Percentiles rank a stretch among this genome's conserved stretches.
phyloP scores from a whole-genome alignment of 2,888 invertebrate species.

The Macrosoma leucophasiata region DNA sequence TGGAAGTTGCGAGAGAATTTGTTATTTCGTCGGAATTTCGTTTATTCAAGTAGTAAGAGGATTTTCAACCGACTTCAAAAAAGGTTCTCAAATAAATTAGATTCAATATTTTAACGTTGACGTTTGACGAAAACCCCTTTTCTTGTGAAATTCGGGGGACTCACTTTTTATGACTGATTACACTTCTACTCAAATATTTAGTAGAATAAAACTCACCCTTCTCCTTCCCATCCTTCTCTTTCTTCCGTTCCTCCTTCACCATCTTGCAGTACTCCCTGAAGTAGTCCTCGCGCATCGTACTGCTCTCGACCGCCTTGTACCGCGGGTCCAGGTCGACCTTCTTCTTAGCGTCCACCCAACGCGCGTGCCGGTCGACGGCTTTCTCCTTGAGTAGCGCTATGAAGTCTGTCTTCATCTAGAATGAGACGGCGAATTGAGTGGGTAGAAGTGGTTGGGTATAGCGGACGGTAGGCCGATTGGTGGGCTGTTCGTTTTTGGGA shows the following conservation, averaged over 20 bases:
- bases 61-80: too few relatives aligned
- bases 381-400: conserved; percentile 91
- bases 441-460: conserved; percentile 11
- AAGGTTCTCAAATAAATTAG: too few relatives aligned
- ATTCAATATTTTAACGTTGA: too few relatives aligned
- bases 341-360: conserved; percentile 97
- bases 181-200: too few relatives aligned
- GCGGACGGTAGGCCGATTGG: too few relatives aligned
- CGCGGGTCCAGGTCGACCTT: conserved; percentile 91
- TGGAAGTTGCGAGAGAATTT: conserved; percentile 23
- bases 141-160: too few relatives aligned
- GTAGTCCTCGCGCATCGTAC: conserved; percentile 92
- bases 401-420: conserved; percentile 92
- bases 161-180: too few relatives aligned
- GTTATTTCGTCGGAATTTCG: too few relatives aligned
- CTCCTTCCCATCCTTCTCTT: conserved; percentile 79
- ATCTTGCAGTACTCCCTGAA: conserved; percentile 94
- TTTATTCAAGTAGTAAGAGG: too few relatives aligned
- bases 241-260: conserved; percentile 89
- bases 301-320: conserved; percentile 94
- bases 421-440: conserved; percentile 27
- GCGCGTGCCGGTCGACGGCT: conserved; percentile 91
- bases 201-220: conserved; percentile 61
- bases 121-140: too few relatives aligned
- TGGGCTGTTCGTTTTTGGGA: too few relatives aligned